Evolutionary conservation across 2,888 invertebrate species (phyloP), one percentile per base, ranked within the genome.

Genomic region (Vanessa cardui): DNA sequence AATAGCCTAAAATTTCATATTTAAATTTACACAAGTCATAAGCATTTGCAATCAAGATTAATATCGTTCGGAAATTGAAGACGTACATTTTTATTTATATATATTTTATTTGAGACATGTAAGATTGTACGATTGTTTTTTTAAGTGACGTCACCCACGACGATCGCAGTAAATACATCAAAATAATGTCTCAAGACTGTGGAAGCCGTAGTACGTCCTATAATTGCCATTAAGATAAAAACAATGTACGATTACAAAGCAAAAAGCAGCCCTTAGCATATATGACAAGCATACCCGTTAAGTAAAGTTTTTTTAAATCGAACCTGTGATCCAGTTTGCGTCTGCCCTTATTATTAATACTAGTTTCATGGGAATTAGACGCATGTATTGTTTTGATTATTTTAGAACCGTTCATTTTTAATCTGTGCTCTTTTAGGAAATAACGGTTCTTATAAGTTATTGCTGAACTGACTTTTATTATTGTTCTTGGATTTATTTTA

Each of bases 201-300:
- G 16, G 15, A 0, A 16, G 16, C 16, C 16, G n/a, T 31, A 52
- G 31, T 45, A 47, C 26, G 54, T 54, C 60, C 54, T 20, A 18
- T 60, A 58, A 58, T 54, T 45, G 31, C 54, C 20, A 46, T 54
- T 54, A 60, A 60, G 33, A 56, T 8, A 56, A 56, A 33, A 56
- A 56, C 56, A n/a, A 18, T 16, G 18, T n/a, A n/a, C 18, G 46
- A 58, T 46, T 58, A 59, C 58, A 63, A 46, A n/a, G n/a, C 52
- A 73, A 73, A 74, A 72, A 72, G 67, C 66, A 6, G 71, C 54
- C 54, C 39, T 56, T 60, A 56, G 45, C 58, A 66, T 72, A 72
- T 56, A 62, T 62, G 44, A 44, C 66, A 56, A 67, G 45, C 58
- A 64, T 21, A 65, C 66, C 62, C 64, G 67, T 72, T 69, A 66